A percentile compares a stretch with the other conserved stretches of the same genome.
These are phyloP conservation scores for Propsilocerus akamusi DNA, from an alignment of 1,140 invertebrate species.

Conservation along the genomic window DNA sequence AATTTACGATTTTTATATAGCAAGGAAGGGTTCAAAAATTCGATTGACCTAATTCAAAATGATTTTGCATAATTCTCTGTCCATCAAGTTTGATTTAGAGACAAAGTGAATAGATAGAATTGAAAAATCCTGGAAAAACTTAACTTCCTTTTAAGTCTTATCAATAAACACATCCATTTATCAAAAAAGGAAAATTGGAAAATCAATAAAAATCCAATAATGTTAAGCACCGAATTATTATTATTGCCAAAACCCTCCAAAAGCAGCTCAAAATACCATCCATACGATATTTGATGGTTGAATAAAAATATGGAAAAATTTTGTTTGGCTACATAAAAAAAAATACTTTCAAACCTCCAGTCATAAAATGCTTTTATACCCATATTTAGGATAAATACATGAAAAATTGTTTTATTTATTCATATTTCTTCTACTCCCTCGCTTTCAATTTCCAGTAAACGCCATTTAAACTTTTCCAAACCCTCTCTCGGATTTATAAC, in stretches of 20 bases:
- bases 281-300: neutral
- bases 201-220: conserved; percentile 4
- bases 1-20: neutral
- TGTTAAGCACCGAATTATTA: neutral
- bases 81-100: neutral
- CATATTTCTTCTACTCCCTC: neutral
- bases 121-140: neutral
- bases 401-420: conserved; percentile 2
- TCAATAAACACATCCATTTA: conserved; percentile 1
- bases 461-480: neutral
- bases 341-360: neutral
- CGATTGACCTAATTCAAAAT: too few species aligned
- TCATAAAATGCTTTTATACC: neutral
- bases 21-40: neutral
- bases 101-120: neutral
- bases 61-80: too few species aligned
- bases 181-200: neutral
- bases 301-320: neutral
- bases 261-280: neutral
- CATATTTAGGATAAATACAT: neutral
- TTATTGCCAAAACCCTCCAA: neutral
- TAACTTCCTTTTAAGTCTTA: neutral
- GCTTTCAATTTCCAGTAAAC: neutral
- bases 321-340: neutral
- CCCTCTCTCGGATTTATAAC: too few species aligned